phyloP scores from a whole-genome alignment of 2,113 vertebrate species.

The Microtus pennsylvanicus region DNA sequence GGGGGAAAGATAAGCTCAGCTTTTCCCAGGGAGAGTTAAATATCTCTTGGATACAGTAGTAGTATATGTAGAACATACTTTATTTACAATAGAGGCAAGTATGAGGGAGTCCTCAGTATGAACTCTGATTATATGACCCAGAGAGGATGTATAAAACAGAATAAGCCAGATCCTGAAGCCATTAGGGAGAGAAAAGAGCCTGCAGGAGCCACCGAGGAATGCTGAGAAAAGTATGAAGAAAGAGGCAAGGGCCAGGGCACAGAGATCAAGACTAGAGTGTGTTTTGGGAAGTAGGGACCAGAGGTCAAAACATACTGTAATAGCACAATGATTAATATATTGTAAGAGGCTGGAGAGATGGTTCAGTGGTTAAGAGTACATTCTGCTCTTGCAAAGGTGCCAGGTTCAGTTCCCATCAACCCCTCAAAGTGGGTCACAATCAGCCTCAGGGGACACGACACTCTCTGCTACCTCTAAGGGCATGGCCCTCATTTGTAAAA shows the following conservation, averaged over 20 bases:
- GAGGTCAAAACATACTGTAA: conserved; percentile 6
- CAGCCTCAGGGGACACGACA: background rate
- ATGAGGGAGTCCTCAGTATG: background rate
- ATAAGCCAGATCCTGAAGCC: conserved; percentile 29
- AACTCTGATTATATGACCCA: background rate
- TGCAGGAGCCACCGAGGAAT: background rate
- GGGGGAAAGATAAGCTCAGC: conserved; percentile 25
- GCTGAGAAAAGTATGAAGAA: background rate
- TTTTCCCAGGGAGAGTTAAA: conserved; percentile 22
- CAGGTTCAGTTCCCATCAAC: background rate
- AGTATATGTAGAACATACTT: background rate
- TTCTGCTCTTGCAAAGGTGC: background rate
- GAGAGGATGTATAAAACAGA: background rate
- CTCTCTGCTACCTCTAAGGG: background rate
- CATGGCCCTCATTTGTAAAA: background rate
- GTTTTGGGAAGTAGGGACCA: background rate
- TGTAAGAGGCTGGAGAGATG: too few species aligned
- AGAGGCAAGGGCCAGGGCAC: background rate
- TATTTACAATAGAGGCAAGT: background rate
- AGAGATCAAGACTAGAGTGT: background rate
- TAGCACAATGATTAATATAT: background rate
- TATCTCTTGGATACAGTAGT: background rate
- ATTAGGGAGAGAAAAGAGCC: background rate
- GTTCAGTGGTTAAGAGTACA: background rate
- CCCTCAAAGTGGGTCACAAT: background rate